Base-by-base conservation (phyloP, 2,888 invertebrate species). In the Diloba caeruleocephala region DNA sequence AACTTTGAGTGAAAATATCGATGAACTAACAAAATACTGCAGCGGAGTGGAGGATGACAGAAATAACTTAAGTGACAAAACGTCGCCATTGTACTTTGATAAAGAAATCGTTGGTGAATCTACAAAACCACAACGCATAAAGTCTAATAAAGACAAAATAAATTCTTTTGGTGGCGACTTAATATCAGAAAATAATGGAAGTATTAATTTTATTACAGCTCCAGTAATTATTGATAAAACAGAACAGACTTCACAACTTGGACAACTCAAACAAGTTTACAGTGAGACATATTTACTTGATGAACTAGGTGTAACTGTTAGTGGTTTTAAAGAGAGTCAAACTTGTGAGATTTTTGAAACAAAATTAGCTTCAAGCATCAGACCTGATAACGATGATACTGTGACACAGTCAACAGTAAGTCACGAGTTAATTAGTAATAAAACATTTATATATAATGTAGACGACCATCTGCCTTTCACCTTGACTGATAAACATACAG, bases 351-450 rank as follows among this genome's bases (percentile, higher is more conserved):
- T 23, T 21, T 13, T 31, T 4, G 10, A 39, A 36, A 29, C 26
- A 21, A 10, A 34, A 29, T 9, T 10, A 15, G n/a, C 6, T 37
- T 21, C 32, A 42, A 37, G 1, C 21, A 26, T 55, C 3, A 17
- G 32, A 1, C n/a, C 12, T 41, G 21, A 28, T 42, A 17, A 28
- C 38, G 25, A 29, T 13, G 44, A 38, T 26, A 8, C 13, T 4
- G 14, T 14, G 2, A 23, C 9, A 25, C 10, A 25, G 14, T 31
- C 50, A 12, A 13, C 8, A 32, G 10, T 23, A 28, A 48, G 38
- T 39, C 31, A 10, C 13, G 50, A 57, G 9, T 33, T 49, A 21
- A 26, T 41, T 9, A 50, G 21, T 9, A 37, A 12, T 15, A 32
- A 49, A 32, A 39, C 33, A 14, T 9, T 33, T 14, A 31, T 45